Evolutionary conservation across 2,113 vertebrate species (phyloP).

Genomic region (Pontoporia blainvillei): DNA sequence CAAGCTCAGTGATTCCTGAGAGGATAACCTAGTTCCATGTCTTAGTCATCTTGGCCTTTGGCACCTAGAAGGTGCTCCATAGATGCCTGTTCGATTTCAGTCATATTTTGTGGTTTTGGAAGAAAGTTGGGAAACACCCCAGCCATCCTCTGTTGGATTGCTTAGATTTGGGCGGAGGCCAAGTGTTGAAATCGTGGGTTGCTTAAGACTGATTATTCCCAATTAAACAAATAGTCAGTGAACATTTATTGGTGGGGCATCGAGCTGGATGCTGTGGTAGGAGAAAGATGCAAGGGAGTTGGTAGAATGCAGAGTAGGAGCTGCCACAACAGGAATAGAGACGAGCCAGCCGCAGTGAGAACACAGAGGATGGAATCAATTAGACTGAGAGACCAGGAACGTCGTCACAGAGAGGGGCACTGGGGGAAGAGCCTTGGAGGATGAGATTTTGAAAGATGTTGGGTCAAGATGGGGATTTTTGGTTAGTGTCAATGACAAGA

Average conservation of each 20-base stretch:
- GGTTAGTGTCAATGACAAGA: not conserved
- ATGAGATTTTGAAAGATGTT: not conserved
- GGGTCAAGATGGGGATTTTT: not conserved
- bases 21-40: constrained; percentile 57
- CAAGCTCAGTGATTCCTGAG: constrained; percentile 49
- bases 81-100: constrained; percentile 66
- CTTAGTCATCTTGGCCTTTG: constrained; percentile 69
- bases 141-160: constrained; percentile 52
- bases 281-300: not conserved
- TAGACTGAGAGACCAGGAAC: not conserved
- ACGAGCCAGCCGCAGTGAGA: not conserved
- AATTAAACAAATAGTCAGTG: constrained; percentile 63
- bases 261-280: not conserved
- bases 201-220: constrained; percentile 68
- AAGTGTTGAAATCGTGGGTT: constrained; percentile 68
- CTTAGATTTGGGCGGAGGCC: constrained; percentile 56
- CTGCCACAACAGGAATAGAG: not conserved
- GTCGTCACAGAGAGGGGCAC: not conserved
- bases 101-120: constrained; percentile 59
- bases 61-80: constrained; percentile 66
- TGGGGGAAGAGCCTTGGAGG: not conserved
- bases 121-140: constrained; percentile 48
- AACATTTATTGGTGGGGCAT: constrained; percentile 32
- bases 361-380: not conserved
- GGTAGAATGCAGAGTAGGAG: not conserved